phyloP scores from a whole-genome alignment of 2,113 vertebrate genomes.

The Catharus minimus region DNA sequence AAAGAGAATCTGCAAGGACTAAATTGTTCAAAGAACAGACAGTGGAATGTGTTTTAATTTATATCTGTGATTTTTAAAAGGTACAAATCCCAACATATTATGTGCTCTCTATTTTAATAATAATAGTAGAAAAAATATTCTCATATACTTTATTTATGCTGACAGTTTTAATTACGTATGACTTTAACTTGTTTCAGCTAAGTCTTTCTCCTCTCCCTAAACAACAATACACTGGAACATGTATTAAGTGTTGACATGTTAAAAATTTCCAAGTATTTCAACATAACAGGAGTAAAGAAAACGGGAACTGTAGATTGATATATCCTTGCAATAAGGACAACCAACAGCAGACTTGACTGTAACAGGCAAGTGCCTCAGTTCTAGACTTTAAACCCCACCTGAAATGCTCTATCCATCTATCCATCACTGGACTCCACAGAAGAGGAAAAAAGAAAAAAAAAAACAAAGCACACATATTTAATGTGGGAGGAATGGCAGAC shows the following conservation, averaged over 20 bases:
- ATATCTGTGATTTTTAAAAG: not conserved
- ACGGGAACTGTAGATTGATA: not conserved
- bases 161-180: not conserved
- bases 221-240: not conserved
- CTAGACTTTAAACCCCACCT: not conserved
- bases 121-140: not conserved
- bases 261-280: not conserved
- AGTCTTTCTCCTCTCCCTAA: not conserved
- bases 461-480: not conserved
- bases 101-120: not conserved
- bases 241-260: not conserved
- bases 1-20: not conserved
- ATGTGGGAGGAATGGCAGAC: not conserved
- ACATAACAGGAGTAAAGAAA: not conserved
- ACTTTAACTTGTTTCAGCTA: not conserved
- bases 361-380: not conserved
- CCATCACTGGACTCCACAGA: not conserved
- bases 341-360: not conserved
- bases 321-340: not conserved
- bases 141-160: not conserved
- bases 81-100: not conserved
- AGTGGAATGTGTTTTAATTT: not conserved
- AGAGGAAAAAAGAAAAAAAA: too few relatives aligned
- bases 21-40: not conserved
- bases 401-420: not conserved